phyloP scores from a whole-genome alignment of 2,888 invertebrate species.

The Galeruca laticollis region DNA sequence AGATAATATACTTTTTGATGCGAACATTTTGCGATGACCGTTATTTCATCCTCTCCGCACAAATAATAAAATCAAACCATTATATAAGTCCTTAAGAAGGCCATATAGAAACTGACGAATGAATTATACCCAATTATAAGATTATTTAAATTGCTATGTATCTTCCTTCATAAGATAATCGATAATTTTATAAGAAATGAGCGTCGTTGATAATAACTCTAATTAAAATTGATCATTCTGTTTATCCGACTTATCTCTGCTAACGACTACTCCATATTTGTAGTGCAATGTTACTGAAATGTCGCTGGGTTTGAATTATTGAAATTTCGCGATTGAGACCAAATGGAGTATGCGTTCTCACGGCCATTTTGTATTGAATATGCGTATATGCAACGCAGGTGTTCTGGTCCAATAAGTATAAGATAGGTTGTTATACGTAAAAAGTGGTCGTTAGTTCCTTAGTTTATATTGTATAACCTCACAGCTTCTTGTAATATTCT shows the following conservation, averaged over 20 bases:
- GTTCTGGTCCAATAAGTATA: conserved; percentile 49
- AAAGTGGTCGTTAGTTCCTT: conserved; percentile 46
- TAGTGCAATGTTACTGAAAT: conserved; percentile 22
- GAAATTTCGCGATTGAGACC: conserved; percentile 36
- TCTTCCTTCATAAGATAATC: conserved; percentile 1
- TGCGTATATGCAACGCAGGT: conserved; percentile 52
- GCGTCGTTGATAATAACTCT: background rate
- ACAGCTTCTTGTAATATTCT: too few species aligned
- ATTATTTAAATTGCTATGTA: conserved; percentile 7
- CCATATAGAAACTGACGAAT: too few species aligned
- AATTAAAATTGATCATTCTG: conserved; percentile 18
- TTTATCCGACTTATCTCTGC: conserved; percentile 25
- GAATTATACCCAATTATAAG: background rate
- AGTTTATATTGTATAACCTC: conserved; percentile 36
- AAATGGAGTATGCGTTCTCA: conserved; percentile 46
- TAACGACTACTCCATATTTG: conserved; percentile 32
- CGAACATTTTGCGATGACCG: too few species aligned
- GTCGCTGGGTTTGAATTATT: conserved; percentile 37
- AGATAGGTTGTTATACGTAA: conserved; percentile 47
- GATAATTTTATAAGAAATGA: background rate
- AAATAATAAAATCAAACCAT: too few species aligned
- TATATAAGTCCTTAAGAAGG: too few species aligned
- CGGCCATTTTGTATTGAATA: conserved; percentile 41
- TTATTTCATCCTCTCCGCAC: too few species aligned
- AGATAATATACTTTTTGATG: too few species aligned